These are phyloP conservation scores for Pseudotriccus pelzelni DNA, from an alignment of 2,797 vertebrate genomes.

Conservation along the genomic window DNA sequence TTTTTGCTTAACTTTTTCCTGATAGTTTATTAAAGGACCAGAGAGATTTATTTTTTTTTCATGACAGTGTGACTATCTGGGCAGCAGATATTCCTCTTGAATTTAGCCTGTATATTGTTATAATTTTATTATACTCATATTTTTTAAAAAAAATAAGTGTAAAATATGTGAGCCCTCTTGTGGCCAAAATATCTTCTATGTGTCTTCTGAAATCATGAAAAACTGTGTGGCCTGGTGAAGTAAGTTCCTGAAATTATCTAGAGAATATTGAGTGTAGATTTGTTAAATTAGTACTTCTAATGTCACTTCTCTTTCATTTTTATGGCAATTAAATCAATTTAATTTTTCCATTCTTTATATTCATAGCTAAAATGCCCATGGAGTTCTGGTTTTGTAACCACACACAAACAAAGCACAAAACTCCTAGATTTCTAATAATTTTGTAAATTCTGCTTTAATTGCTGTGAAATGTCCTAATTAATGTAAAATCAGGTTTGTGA, in stretches of 20 bases:
- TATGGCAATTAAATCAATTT: neutral
- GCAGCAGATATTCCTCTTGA: neutral
- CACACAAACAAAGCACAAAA: neutral
- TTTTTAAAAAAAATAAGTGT: neutral
- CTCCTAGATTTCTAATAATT: neutral
- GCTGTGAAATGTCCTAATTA: neutral
- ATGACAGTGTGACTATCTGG: neutral
- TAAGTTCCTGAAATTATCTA: neutral
- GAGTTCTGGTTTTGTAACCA: neutral
- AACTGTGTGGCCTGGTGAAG: neutral
- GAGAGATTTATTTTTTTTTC: too few relatives aligned
- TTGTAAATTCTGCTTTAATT: neutral
- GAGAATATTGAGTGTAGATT: neutral
- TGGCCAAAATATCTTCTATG: neutral
- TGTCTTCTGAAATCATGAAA: neutral
- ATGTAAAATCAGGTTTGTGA: neutral
- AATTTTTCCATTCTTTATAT: neutral
- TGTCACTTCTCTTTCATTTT: neutral
- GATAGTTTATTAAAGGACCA: neutral
- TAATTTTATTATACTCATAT: neutral
- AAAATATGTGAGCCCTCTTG: conserved; percentile 49
- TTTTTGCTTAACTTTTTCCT: neutral
- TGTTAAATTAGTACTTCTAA: neutral
- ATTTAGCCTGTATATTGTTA: neutral
- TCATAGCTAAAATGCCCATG: neutral